Evolutionary conservation across 2,888 invertebrate genomes (phyloP), one percentile per base, ranked within the genome.

Genomic region (Synanthedon formicaeformis): DNA sequence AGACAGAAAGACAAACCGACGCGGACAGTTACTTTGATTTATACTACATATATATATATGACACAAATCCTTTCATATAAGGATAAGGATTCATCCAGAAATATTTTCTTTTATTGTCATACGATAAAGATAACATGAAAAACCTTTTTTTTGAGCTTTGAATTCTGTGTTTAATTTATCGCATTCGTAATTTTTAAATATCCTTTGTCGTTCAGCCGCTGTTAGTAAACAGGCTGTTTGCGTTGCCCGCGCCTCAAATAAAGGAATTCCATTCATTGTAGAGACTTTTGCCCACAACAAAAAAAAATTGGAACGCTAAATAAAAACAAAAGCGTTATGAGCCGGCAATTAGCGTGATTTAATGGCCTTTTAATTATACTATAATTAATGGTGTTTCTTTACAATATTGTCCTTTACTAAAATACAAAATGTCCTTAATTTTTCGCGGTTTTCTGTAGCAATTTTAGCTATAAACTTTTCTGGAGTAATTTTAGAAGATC

Each of bases 271-370:
- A 81, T 83, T 79, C 73, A 75, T 63, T 65, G 71, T 68, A 69
- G 27, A 64, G 68, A 70, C 74, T 74, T 66, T 71, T 69, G 61
- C 65, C 52, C 62, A 61, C 66, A 63, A 65, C 60, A 67, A 69
- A 75, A 79, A n/a, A 79, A 75, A 83, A 79, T 68, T 69, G 63
- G 67, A 60, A 71, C 70, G 69, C 70, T 74, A 83, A 78, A 86
- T 83, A 84, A 83, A 82, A 85, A 83, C 81, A 79, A 79, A 75
- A 75, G 74, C 77, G 64, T 64, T 65, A 65, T 63, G 69, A 65
- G 67, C 63, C 67, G 66, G 81, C 85, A 84, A 84, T 86, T 86
- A 82, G 79, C 78, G 77, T 83, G 85, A 87, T 87, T 86, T 86
- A 86, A 86, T 75, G 81, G 76, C 70, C 77, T 69, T 85, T 85